Evolutionary conservation across 2,797 vertebrate genomes (phyloP).

Genomic region (Luscinia megarhynchos): DNA sequence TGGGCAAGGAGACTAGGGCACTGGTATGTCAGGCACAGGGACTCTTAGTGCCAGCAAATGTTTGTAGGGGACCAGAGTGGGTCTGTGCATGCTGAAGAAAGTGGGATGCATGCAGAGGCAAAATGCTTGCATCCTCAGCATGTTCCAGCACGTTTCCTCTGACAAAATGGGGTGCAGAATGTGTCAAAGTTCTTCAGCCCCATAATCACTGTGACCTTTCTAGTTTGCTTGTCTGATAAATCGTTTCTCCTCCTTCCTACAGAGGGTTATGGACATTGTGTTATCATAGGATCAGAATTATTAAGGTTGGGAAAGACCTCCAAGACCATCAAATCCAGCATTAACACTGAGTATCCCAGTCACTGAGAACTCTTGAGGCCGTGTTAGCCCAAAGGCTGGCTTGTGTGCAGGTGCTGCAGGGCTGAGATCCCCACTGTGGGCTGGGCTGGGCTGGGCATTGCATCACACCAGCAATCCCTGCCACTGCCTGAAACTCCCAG

Average conservation of each 20-base stretch:
- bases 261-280: accelerated
- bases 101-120: accelerated
- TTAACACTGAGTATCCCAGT: accelerated
- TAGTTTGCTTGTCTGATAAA: background rate
- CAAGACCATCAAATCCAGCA: background rate
- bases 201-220: background rate
- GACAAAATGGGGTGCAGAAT: background rate
- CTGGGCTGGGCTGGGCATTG: background rate
- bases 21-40: background rate
- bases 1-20: background rate
- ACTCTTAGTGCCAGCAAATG: background rate
- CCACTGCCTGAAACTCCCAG: background rate
- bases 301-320: background rate
- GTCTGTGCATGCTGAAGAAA: background rate
- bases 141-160: background rate
- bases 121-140: background rate
- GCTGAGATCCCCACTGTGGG: background rate
- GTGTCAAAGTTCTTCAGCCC: background rate
- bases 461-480: background rate
- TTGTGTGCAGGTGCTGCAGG: accelerated
- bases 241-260: background rate
- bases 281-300: background rate
- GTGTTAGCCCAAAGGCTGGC: background rate
- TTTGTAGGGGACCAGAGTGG: background rate
- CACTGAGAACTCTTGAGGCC: background rate